phyloP scores from a whole-genome alignment of 2,113 vertebrate genomes.

The Ptychochromis oligacanthus region DNA sequence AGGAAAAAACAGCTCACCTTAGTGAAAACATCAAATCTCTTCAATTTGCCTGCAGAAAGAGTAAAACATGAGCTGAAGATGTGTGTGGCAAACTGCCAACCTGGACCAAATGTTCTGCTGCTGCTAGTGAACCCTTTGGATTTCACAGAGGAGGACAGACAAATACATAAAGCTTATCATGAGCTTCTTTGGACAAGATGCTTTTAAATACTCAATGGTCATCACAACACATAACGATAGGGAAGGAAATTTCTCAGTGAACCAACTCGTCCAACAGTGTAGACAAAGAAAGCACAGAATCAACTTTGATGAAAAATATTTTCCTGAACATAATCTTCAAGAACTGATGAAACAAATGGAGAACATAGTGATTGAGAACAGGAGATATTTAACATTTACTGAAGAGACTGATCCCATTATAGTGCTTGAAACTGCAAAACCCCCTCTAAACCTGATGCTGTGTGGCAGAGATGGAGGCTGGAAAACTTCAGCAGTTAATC shows the following conservation, averaged over 20 bases:
- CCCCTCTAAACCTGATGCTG: constrained; percentile 43
- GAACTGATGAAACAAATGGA: constrained; percentile 24
- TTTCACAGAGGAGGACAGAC: rapidly evolving
- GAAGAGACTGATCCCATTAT: background rate
- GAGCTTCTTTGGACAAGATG: background rate
- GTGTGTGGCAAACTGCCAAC: background rate
- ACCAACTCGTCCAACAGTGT: background rate
- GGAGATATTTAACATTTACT: background rate
- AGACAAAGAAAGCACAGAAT: background rate
- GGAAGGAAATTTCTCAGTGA: background rate
- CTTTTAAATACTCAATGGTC: background rate
- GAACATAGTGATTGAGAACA: background rate
- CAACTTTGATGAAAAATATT: background rate
- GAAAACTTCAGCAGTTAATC: constrained; percentile 28
- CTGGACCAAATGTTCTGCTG: background rate
- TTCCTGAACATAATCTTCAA: background rate
- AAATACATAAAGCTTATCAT: background rate
- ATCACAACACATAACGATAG: background rate
- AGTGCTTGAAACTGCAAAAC: background rate
- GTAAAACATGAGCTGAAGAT: background rate
- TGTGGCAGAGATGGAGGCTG: constrained; percentile 29
- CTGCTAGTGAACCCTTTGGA: background rate
- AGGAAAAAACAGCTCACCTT: background rate
- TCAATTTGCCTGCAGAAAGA: background rate
- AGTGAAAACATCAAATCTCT: background rate